Evolutionary conservation across 2,797 vertebrate genomes (phyloP), one percentile per base, ranked within the genome.

Genomic region (Spea hammondii): DNA sequence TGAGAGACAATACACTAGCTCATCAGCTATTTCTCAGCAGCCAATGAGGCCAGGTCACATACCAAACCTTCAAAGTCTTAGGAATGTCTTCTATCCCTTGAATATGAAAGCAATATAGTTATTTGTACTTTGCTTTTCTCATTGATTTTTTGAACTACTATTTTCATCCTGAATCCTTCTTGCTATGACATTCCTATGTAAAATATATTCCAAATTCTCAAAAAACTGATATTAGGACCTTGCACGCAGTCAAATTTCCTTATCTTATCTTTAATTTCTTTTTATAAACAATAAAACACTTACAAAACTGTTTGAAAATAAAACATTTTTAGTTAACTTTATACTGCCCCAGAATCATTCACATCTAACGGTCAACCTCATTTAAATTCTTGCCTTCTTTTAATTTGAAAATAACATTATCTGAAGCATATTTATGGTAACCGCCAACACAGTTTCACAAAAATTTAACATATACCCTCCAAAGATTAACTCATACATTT

Each of bases 401-500:
- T 90, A 92, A 88, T 88, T 90, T 90, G 76, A 84, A 91, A 92
- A 91, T 88, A 90, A 90, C 90, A 87, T 83, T 84, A 87, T 88
- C 87, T 87, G 86, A 89, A 89, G 89, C 85, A 89, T 85, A 87
- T 89, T 88, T 83, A 83, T 86, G 88, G 92, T 85, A 87, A 86
- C 84, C 78, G 85, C 87, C 84, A 87, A 89, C 85, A 84, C 54
- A 82, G 74, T 84, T 88, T 85, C 86, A 83, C 74, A 84, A 84
- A 82, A 49, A 72, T 83, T 82, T 83, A 85, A 90, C 87, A 83
- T 78, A 83, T 78, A 85, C 80, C 89, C 5, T 78, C 82, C 88
- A 86, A 82, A 48, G 67, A 86, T 86, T 86, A 89, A 87, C 87
- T 89, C 88, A 86, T 87, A 83, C 82, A 81, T 84, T 82, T 85